phyloP scores from a whole-genome alignment of 2,888 invertebrate species.

The Lasioglossum morio region DNA sequence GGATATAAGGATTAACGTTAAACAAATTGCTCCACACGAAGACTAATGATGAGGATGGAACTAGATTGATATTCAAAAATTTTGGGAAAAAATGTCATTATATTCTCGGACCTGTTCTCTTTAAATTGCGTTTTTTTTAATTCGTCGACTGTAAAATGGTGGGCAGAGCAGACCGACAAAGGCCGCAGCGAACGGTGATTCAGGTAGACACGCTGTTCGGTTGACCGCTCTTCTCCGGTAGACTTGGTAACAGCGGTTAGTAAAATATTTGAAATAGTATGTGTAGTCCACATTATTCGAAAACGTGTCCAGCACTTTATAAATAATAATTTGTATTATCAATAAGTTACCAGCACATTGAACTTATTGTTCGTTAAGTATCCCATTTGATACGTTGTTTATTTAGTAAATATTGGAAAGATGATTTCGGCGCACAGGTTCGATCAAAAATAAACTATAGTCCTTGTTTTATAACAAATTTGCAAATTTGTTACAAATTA shows the following conservation, averaged over 20 bases:
- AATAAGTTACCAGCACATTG: no score
- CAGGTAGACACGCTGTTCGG: neutral
- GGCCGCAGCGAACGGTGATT: neutral
- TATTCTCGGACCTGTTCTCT: neutral
- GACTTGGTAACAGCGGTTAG: neutral
- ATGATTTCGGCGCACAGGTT: no score
- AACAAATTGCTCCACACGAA: neutral
- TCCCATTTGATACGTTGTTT: no score
- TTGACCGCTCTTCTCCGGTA: neutral
- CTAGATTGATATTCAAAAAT: neutral
- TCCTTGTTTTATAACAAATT: no score
- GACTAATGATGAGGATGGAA: no score
- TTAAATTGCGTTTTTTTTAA: neutral
- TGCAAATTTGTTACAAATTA: no score
- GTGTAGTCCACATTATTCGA: neutral
- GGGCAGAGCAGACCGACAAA: neutral
- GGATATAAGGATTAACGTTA: neutral
- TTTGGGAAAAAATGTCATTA: neutral
- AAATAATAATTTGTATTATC: neutral
- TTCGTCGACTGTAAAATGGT: neutral
- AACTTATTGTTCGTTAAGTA: no score
- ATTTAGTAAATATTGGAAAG: no score
- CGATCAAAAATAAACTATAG: no score
- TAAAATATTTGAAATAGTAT: neutral
- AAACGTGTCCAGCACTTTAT: neutral